These are phyloP conservation scores for Notoglanidium macrostoma DNA, from an alignment of 2,797 vertebrate species.

Conservation along the genomic window DNA sequence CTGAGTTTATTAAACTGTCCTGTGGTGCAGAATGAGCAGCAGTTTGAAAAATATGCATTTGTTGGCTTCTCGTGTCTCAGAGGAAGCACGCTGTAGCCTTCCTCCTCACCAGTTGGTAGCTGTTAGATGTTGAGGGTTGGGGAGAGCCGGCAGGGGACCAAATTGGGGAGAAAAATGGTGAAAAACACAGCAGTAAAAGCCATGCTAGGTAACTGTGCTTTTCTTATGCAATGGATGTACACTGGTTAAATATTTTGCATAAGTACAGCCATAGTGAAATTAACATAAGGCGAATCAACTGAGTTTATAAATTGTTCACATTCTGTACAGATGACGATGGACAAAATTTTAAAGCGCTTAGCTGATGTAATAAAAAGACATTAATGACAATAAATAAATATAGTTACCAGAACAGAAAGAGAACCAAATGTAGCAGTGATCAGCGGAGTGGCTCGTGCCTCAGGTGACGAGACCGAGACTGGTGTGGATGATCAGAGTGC, in stretches of 20 bases:
- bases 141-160: neutral
- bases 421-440: neutral
- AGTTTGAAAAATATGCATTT: neutral
- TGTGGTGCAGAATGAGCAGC: neutral
- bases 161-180: neutral
- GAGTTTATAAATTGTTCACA: neutral
- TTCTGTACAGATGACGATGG: neutral
- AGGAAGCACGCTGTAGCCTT: neutral
- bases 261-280: neutral
- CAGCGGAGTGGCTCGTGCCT: neutral
- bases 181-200: neutral
- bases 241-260: no score
- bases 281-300: neutral
- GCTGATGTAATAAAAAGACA: neutral
- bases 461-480: neutral
- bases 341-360: neutral
- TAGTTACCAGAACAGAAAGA: neutral
- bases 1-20: neutral
- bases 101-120: neutral
- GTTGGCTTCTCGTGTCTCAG: neutral
- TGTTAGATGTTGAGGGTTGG: neutral
- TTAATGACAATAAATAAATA: neutral
- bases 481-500: no score
- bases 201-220: neutral
- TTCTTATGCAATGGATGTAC: neutral